phyloP scores from a whole-genome alignment of 1,140 invertebrate genomes.

The Zeugodacus cucurbitae region DNA sequence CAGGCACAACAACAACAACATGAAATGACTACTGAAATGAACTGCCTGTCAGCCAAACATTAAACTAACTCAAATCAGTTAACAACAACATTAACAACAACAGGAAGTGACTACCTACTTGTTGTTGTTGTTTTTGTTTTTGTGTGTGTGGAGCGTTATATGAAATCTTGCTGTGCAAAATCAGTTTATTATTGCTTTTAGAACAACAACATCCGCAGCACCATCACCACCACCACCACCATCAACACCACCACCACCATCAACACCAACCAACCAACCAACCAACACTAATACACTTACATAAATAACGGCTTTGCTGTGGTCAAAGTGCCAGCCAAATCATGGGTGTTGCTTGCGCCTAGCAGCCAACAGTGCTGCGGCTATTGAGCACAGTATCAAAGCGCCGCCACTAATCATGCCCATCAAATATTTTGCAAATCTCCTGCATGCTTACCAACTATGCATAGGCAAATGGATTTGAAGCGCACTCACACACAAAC shows the following conservation, averaged over 20 bases:
- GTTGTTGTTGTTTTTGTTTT: neutral
- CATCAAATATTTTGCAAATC: slow-evolving; percentile 13
- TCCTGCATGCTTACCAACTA: neutral
- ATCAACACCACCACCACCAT: neutral
- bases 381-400: neutral
- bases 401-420: neutral
- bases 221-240: neutral
- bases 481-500: neutral
- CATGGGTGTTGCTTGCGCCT: neutral
- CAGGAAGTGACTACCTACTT: neutral
- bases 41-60: neutral
- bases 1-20: neutral
- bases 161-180: neutral
- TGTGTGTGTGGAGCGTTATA: neutral
- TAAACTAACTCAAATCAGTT: neutral
- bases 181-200: slow-evolving; percentile 1
- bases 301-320: neutral
- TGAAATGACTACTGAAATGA: neutral
- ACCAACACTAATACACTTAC: neutral
- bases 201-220: neutral
- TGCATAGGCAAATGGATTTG: neutral
- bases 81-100: neutral
- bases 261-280: no score
- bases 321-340: neutral
- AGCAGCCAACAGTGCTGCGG: neutral